These are phyloP conservation scores for Drosophila rhopaloa DNA, from an alignment of 1,140 invertebrate species.

Conservation along the genomic window DNA sequence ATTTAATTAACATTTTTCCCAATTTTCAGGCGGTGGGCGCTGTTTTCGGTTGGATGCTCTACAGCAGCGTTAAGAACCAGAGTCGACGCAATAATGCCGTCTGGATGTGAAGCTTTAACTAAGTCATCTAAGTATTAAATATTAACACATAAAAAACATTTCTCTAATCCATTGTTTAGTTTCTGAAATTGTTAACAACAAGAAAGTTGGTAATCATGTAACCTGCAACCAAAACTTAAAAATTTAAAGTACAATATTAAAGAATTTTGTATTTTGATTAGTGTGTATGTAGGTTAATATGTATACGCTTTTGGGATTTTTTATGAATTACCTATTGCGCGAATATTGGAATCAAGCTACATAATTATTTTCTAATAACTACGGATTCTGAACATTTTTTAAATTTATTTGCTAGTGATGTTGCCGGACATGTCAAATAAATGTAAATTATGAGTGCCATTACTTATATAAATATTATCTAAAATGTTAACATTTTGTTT, in stretches of 20 bases:
- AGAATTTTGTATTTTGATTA: not conserved
- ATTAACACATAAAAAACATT: conserved; percentile 22
- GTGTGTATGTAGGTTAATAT: no score
- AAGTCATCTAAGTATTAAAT: conserved; percentile 53
- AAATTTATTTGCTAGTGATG: no score
- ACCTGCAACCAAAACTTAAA: not conserved
- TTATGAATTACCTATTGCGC: no score
- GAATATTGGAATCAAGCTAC: no score
- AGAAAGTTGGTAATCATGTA: not conserved
- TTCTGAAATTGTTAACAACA: conserved; percentile 1
- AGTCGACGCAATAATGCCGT: conserved; percentile 73
- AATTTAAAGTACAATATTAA: not conserved
- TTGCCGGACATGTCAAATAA: no score
- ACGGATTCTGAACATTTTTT: no score
- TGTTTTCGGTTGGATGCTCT: conserved; percentile 68
- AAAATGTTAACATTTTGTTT: no score
- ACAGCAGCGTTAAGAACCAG: conserved; percentile 72
- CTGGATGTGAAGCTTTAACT: conserved; percentile 61
- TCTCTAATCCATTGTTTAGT: conserved; percentile 36
- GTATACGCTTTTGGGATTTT: no score
- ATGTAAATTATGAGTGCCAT: no score
- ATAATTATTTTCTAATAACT: no score
- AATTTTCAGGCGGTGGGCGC: conserved; percentile 58
- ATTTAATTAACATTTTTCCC: not conserved
- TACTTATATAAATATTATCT: no score